Percentiles rank a stretch among this genome's conserved stretches.
These are phyloP conservation scores for Indri indri DNA, from an alignment of 2,113 vertebrate species.

Conservation along the genomic window DNA sequence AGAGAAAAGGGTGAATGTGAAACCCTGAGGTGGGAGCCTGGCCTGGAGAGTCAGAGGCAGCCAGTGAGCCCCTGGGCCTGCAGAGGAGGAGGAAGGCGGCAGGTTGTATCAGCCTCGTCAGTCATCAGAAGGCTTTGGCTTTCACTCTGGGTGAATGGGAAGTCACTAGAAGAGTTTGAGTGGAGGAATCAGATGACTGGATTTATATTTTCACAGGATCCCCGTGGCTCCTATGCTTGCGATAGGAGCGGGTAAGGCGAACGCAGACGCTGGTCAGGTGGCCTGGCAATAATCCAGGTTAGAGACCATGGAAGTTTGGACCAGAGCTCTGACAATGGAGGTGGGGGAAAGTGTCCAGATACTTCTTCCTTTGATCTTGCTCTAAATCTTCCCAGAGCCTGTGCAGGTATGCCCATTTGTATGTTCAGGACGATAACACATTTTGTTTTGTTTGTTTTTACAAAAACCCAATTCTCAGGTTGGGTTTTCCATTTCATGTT, in stretches of 20 bases:
- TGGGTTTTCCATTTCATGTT: not conserved
- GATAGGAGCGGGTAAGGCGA: not conserved
- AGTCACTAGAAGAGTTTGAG: not conserved
- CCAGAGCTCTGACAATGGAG: not conserved
- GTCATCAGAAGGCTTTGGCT: no score
- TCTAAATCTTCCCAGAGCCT: not conserved
- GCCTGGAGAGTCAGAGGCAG: no score
- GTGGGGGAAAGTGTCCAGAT: not conserved
- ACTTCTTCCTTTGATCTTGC: not conserved
- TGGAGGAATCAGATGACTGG: not conserved
- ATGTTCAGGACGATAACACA: not conserved
- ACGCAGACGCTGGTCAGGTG: not conserved
- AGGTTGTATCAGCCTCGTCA: fast-evolving
- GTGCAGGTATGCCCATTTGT: not conserved
- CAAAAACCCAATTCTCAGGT: not conserved
- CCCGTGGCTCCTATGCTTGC: not conserved
- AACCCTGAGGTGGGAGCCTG: fast-evolving
- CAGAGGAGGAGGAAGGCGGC: fast-evolving
- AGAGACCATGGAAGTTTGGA: not conserved
- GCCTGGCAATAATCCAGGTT: not conserved
- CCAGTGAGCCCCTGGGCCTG: fast-evolving
- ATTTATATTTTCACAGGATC: not conserved
- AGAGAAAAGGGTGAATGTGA: not conserved
- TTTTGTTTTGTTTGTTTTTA: not conserved
- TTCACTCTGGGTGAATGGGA: not conserved